Evolutionary conservation across 2,797 vertebrate species (phyloP), one percentile per base, ranked within the genome.

Genomic region (Emydoidea blandingii): DNA sequence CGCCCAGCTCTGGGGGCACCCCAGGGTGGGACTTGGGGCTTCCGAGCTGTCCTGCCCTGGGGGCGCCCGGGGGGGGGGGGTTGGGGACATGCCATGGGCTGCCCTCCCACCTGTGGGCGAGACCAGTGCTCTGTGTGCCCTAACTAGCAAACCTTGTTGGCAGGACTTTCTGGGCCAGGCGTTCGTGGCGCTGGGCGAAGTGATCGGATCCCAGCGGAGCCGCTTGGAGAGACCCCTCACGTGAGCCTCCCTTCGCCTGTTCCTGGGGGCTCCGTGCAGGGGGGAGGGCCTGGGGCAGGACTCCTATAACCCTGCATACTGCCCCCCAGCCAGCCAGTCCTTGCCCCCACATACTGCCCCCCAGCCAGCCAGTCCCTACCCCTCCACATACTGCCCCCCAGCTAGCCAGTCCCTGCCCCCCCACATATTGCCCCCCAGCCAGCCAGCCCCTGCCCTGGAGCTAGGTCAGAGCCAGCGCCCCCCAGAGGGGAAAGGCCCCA

Each of bases 101-200:
- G 14, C 14, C 31, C 31, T 34, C 56, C 34, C 62, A 8, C 29
- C 16, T 34, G 34, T 3, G 1, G 62, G 62, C n/a, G 16, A 19
- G 34, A 18, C 4, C 4, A 21, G 34, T 19, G 62, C n/a, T 68
- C 18, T 8, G 18, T 21, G 34, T 18, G 16, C 62, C 16, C 59
- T 62, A 31, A 62, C 31, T 34, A 12, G 14, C 31, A 2, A 34
- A 15, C 14, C 54, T 62, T 34, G 31, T 68, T 21, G 18, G 62
- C 94, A 99, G 99, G 99, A 99, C 96, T 99, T 99, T 97, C 98
- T 99, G 94, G 99, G 99, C 87, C 99, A 99, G 98, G 99, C 99
- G 0, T 99, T 99, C 62, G 99, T 99, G 96, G 99, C 99, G 2
- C 98, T 99, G 47, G 99, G 99, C 88, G 99, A 99, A 97, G 99